phyloP scores from a whole-genome alignment of 2,113 vertebrate genomes.

The Fregetta grallaria region DNA sequence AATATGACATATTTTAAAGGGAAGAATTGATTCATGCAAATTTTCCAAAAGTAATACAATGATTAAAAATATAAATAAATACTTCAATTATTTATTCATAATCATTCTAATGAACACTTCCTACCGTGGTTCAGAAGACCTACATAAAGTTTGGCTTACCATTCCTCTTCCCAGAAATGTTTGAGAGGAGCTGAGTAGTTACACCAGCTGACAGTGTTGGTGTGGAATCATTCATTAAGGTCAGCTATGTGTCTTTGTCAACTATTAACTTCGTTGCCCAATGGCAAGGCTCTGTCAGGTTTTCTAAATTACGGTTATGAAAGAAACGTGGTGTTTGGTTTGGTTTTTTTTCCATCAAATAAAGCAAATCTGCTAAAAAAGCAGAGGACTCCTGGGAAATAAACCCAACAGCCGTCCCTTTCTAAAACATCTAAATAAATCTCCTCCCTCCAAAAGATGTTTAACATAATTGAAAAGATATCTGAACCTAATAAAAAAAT shows the following conservation, averaged over 20 bases:
- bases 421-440: neutral
- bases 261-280: slow-evolving; percentile 40
- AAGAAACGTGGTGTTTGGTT: neutral
- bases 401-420: neutral
- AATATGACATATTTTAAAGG: neutral
- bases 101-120: neutral
- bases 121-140: neutral
- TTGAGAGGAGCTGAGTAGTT: neutral
- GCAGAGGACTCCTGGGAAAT: neutral
- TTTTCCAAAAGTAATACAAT: neutral
- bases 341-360: neutral
- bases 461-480: neutral
- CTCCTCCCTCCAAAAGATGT: neutral
- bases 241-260: neutral
- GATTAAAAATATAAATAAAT: neutral
- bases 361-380: neutral
- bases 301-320: neutral
- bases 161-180: neutral
- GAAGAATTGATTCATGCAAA: neutral
- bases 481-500: neutral
- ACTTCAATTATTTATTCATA: neutral
- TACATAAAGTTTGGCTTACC: neutral
- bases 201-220: neutral
- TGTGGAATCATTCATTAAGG: slow-evolving; percentile 3
- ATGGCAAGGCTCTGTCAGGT: slow-evolving; percentile 13